phyloP scores from a whole-genome alignment of 2,113 vertebrate genomes.

The Tychaedon coryphoeus region DNA sequence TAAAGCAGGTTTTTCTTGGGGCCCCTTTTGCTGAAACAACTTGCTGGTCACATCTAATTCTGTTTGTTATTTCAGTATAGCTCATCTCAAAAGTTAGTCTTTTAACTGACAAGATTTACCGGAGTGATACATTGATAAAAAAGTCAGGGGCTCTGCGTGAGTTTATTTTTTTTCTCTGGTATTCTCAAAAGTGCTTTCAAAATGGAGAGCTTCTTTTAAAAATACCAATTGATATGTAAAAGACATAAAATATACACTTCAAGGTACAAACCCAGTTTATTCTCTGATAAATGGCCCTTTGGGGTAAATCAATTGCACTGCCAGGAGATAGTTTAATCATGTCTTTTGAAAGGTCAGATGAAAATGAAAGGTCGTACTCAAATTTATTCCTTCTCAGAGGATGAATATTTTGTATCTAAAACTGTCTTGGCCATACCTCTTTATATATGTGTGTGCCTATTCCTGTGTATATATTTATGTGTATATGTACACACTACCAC shows the following conservation, averaged over 20 bases:
- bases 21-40: background rate
- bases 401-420: background rate
- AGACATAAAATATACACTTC: conserved; percentile 23
- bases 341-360: conserved; percentile 27
- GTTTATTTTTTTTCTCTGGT: background rate
- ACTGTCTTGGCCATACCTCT: background rate
- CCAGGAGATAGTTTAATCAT: conserved; percentile 7
- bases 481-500: background rate
- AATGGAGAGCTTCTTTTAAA: background rate
- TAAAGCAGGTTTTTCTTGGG: background rate
- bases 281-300: conserved; percentile 12
- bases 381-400: background rate
- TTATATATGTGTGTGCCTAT: background rate
- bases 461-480: background rate
- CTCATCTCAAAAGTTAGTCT: background rate
- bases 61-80: background rate
- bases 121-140: background rate
- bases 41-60: background rate
- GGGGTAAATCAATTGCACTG: background rate
- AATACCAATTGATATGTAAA: conserved; percentile 9
- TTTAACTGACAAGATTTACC: background rate
- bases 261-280: background rate
- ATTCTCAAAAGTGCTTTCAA: background rate
- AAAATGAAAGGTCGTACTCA: conserved; percentile 25
- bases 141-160: background rate